Conservation (phyloP, 1,140 invertebrate genomes). For the Heliconius nattereri region DNA sequence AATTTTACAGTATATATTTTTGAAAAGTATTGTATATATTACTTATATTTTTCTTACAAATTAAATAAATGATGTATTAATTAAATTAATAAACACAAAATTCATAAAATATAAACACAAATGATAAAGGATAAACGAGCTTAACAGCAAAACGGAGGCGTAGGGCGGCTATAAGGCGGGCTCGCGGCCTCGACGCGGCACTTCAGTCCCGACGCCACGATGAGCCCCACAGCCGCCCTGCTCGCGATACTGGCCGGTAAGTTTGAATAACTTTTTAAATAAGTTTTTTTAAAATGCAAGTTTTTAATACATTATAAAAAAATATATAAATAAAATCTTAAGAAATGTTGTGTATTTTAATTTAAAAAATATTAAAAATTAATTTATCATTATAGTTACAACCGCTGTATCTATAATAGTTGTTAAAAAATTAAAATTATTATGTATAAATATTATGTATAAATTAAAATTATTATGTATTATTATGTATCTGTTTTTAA, state of each 20-base stretch:
- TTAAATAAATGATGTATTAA: neutral
- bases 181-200: slow-evolving; percentile 45
- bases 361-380: neutral
- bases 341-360: too few relatives aligned
- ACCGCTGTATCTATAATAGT: too few relatives aligned
- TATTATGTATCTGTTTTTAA: neutral
- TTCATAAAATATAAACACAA: neutral
- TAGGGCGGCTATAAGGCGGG: slow-evolving; percentile 63
- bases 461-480: too few relatives aligned
- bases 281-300: neutral
- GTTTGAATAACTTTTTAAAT: slow-evolving; percentile 44
- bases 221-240: slow-evolving; percentile 56
- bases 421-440: neutral
- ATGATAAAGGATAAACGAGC: neutral
- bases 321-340: neutral
- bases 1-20: too few relatives aligned
- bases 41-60: too few relatives aligned
- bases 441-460: neutral
- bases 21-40: too few relatives aligned
- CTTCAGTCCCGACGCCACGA: slow-evolving; percentile 44
- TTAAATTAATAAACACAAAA: neutral
- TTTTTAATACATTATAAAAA: neutral
- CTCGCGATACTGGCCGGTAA: slow-evolving; percentile 60
- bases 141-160: slow-evolving; percentile 22
- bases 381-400: too few relatives aligned